These are phyloP conservation scores for Crotalus helleri DNA, from an alignment of 2,113 vertebrate genomes.

Conservation along the genomic window DNA sequence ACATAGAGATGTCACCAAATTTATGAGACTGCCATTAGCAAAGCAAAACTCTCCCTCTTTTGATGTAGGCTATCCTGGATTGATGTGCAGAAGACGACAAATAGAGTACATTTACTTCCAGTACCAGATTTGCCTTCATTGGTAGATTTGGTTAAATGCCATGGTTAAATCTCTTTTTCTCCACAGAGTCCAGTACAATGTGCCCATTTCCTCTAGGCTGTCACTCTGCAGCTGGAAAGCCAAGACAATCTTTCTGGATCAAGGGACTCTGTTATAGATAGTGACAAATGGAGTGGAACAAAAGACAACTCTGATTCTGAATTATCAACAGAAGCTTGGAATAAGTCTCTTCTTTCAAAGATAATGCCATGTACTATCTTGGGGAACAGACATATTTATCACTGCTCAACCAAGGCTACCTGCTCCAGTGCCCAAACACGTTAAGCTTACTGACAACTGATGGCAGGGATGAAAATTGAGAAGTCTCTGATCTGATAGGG, in stretches of 20 bases:
- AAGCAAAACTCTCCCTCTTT: background rate
- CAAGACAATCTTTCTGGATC: background rate
- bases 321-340: background rate
- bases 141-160: background rate
- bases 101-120: too few relatives aligned
- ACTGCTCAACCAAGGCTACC: background rate
- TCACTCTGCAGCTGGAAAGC: background rate
- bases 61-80: background rate
- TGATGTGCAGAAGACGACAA: background rate
- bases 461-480: background rate
- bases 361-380: background rate
- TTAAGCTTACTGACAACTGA: background rate
- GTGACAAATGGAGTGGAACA: constrained; percentile 19
- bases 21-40: background rate
- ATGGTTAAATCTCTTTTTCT: background rate
- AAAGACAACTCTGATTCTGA: constrained; percentile 3
- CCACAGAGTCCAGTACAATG: background rate
- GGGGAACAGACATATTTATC: background rate
- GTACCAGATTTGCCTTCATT: background rate
- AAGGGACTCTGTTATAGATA: constrained; percentile 1
- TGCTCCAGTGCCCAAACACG: background rate
- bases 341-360: constrained; percentile 12
- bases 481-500: background rate
- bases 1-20: background rate
- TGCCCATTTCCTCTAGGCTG: background rate